A percentile compares a stretch with the other conserved stretches of the same genome.
Evolutionary conservation across 1,140 invertebrate species (phyloP).

Genomic region (Danaus plexippus): DNA sequence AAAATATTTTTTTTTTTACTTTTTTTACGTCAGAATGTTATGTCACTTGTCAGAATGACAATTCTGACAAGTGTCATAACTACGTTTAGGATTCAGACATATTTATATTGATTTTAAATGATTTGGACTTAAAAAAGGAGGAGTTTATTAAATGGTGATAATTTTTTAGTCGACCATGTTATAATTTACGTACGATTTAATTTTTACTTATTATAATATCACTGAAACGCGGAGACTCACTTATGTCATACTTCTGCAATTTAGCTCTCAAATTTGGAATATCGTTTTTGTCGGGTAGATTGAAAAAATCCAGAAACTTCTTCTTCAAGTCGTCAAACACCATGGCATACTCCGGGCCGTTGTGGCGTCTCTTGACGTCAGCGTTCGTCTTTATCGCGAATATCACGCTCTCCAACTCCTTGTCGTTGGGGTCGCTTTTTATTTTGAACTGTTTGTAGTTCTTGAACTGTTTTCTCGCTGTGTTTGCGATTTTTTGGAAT

Average conservation of each 20-base stretch:
- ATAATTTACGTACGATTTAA: no score
- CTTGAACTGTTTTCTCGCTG: conserved; percentile 23
- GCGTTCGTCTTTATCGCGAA: conserved; percentile 19
- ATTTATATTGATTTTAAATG: neutral
- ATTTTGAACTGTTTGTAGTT: conserved; percentile 16
- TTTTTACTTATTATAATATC: no score
- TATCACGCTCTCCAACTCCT: conserved; percentile 22
- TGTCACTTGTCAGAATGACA: neutral
- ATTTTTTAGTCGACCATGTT: no score
- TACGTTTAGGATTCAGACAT: neutral
- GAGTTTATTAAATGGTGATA: no score
- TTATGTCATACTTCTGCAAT: conserved; percentile 18
- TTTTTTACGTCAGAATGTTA: neutral
- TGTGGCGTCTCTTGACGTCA: conserved; percentile 4
- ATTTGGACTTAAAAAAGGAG: neutral
- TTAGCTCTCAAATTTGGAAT: conserved; percentile 17
- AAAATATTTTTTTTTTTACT: conserved; percentile 16
- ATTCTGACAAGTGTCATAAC: neutral
- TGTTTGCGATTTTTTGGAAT: conserved; percentile 15
- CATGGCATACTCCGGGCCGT: conserved; percentile 5
- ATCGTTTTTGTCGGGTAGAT: conserved; percentile 7
- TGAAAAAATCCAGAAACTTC: conserved; percentile 12
- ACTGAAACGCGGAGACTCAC: conserved; percentile 12
- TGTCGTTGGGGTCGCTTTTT: conserved; percentile 12
- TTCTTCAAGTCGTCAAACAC: neutral